Base-by-base conservation (phyloP, 2,113 vertebrate genomes). In the Perca flavescens region DNA sequence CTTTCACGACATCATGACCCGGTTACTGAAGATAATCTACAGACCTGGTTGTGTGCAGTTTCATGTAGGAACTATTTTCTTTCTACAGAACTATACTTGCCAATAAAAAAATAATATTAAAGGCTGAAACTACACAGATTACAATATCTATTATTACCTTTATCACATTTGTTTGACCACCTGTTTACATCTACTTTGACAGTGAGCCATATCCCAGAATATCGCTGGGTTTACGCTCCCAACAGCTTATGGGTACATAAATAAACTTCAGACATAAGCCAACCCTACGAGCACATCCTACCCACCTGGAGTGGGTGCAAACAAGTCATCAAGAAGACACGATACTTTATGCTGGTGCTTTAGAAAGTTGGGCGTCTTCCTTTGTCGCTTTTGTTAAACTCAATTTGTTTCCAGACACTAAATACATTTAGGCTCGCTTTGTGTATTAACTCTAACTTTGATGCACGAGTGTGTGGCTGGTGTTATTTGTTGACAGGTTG, bases 251-350 rank as follows among this genome's bases (percentile, higher is more conserved):
- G 4, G 31, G 15, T 3, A 52, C 50, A 60, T 22, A 68, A 80
- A 70, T 74, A 68, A 49, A 64, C n/a, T n/a, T 65, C 53, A 77
- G 72, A 49, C 54, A 52, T 50, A 40, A 84, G 49, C 67, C 53
- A 1, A 52, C 14, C 40, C 77, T 21, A 46, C 11, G n/a, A 77
- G 61, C 66, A 28, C 56, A 52, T 31, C 64, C 57, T 53, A 60
- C 65, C 28, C 73, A 54, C 53, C 78, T 77, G 77, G 56, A 60
- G 43, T 3, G 47, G 43, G 57, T 22, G 82, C 49, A 62, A 84
- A 64, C 40, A 60, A 36, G 62, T 16, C 28, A 50, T 14, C 34
- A 56, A 31, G 53, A 15, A 34, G 47, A 53, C 2, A 31, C 3
- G 15, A 5, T 4, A 52, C 43, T 49, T 71, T 43, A 31, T 22